Evolutionary conservation across 2,888 invertebrate genomes (phyloP).

Genomic region (Chymomyza fuscimana): DNA sequence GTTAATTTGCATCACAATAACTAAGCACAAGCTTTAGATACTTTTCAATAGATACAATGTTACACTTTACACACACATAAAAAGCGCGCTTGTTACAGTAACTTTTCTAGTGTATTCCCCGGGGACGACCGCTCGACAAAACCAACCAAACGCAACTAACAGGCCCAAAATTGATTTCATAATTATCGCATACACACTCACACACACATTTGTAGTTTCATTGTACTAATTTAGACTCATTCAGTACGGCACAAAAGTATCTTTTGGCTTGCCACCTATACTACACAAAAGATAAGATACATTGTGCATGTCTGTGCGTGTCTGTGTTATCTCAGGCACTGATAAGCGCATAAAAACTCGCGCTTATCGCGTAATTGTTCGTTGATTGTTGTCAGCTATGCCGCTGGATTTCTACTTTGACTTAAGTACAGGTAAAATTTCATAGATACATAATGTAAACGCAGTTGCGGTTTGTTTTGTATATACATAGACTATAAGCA

Average conservation of each 20-base stretch:
- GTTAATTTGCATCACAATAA: slow-evolving; percentile 29
- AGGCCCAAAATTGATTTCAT: slow-evolving; percentile 59
- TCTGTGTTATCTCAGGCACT: slow-evolving; percentile 51
- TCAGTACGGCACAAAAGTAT: not conserved
- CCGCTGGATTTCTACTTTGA: not conserved
- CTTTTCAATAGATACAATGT: slow-evolving; percentile 9
- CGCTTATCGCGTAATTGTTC: slow-evolving; percentile 66
- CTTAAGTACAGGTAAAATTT: not conserved
- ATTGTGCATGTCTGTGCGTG: not conserved
- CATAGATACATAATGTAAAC: slow-evolving; percentile 47
- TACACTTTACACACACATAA: slow-evolving; percentile 9
- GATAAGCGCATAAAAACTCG: slow-evolving; percentile 45
- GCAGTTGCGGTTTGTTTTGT: not conserved
- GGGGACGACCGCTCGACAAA: slow-evolving; percentile 54
- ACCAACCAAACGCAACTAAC: slow-evolving; percentile 58
- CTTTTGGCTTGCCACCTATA: not conserved
- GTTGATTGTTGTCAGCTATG: slow-evolving; percentile 60
- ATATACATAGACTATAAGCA: not conserved
- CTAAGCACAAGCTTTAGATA: slow-evolving; percentile 22
- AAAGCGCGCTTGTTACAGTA: not conserved
- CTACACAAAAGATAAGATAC: not conserved
- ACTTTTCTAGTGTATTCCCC: not conserved
- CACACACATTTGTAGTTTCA: not conserved
- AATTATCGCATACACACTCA: slow-evolving; percentile 31
- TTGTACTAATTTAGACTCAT: not conserved